Conservation (phyloP, 2,113 vertebrate species). For the Telmatochromis sp. region DNA sequence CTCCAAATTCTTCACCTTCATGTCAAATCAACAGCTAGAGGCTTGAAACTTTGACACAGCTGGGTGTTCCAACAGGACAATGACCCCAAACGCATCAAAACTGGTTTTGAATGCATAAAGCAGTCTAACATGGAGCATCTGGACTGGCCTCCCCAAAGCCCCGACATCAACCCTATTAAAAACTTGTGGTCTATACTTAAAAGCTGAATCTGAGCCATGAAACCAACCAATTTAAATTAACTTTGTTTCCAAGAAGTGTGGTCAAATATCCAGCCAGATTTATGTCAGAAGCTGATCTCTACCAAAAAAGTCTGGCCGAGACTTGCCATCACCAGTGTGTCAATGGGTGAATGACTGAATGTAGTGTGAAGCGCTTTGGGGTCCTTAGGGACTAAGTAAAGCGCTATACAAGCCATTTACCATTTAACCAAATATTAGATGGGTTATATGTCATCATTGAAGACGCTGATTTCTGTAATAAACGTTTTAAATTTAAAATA, state of each 20-base stretch:
- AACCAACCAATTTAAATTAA: background rate
- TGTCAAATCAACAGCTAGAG: background rate
- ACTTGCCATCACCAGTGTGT: background rate
- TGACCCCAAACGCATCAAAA: fast-evolving
- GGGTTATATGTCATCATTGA: background rate
- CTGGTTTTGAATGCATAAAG: background rate
- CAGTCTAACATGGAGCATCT: background rate
- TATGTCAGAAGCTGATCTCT: background rate
- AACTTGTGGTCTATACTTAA: background rate
- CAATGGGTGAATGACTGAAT: background rate
- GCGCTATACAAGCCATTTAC: background rate
- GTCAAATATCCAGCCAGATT: background rate
- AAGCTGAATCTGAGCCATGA: background rate
- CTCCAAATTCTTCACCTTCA: background rate
- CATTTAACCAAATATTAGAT: background rate
- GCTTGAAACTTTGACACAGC: background rate
- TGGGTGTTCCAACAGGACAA: background rate
- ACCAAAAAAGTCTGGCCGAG: background rate
- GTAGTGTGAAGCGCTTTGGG: background rate
- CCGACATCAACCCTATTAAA: background rate
- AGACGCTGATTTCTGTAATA: background rate
- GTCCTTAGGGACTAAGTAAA: background rate
- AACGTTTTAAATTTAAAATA: background rate
- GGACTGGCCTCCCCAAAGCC: background rate
- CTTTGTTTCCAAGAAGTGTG: background rate